These are phyloP conservation scores for Dasypolia templi DNA, from an alignment of 2,888 invertebrate species.

Conservation along the genomic window DNA sequence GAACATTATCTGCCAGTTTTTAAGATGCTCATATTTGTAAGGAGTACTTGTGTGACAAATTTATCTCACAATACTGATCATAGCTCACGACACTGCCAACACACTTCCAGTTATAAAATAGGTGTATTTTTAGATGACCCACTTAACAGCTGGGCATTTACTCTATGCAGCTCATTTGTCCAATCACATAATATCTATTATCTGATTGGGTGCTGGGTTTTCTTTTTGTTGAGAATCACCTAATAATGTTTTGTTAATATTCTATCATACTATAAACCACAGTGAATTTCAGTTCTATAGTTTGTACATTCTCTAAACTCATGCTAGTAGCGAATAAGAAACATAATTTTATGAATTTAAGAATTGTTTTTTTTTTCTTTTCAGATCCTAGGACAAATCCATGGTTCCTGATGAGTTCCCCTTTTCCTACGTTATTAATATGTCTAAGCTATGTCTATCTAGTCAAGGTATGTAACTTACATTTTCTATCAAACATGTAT, in stretches of 20 bases:
- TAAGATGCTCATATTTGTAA: slow-evolving; percentile 22
- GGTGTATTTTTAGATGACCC: slow-evolving; percentile 77
- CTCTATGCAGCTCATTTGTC: slow-evolving; percentile 64
- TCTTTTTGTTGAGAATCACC: not conserved
- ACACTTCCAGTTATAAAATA: slow-evolving; percentile 66
- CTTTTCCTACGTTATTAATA: slow-evolving; percentile 97
- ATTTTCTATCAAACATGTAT: not conserved
- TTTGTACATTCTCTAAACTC: not conserved
- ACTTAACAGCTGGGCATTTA: slow-evolving; percentile 66
- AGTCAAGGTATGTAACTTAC: slow-evolving; percentile 92
- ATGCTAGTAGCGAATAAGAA: not conserved
- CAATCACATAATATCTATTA: slow-evolving; percentile 37
- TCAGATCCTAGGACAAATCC: slow-evolving; percentile 96
- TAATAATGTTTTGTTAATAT: not conserved
- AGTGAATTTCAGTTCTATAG: not conserved
- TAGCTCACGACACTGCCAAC: slow-evolving; percentile 54
- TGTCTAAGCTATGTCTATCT: slow-evolving; percentile 97
- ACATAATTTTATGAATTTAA: not conserved
- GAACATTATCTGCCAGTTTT: slow-evolving; percentile 1
- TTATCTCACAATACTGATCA: slow-evolving; percentile 57
- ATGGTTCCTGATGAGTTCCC: slow-evolving; percentile 98
- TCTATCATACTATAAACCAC: not conserved
- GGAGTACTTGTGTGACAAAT: slow-evolving; percentile 54
- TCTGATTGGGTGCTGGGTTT: slow-evolving; percentile 15
- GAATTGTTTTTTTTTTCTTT: slow-evolving; percentile 75